phyloP scores from a whole-genome alignment of 1,140 invertebrate species.

The Pseudobourletiella spinata region DNA sequence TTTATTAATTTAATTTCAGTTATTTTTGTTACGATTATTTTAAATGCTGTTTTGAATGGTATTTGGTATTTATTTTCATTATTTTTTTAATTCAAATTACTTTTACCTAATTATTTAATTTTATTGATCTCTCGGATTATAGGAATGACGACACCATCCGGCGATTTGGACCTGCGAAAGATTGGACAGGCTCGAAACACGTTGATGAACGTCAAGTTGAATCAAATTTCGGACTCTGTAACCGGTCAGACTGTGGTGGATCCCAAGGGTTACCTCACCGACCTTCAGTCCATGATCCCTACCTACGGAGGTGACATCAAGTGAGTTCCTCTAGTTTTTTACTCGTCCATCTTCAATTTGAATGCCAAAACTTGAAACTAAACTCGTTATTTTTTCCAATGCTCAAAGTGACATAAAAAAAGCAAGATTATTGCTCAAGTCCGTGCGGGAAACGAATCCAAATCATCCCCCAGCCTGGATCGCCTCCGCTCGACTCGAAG shows the following conservation, averaged over 20 bases:
- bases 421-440: conserved; percentile 89
- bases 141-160: conserved; percentile 62
- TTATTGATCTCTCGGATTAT: no score
- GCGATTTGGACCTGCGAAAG: conserved; percentile 94
- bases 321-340: no score
- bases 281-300: conserved; percentile 97
- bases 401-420: conserved; percentile 91
- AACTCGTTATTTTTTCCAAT: no score
- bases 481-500: conserved; percentile 94
- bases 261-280: conserved; percentile 97
- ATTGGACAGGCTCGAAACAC: conserved; percentile 98
- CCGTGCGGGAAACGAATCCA: conserved; percentile 96
- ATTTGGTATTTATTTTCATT: not conserved
- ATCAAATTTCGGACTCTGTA: conserved; percentile 97
- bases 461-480: conserved; percentile 99
- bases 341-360: no score
- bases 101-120: not conserved
- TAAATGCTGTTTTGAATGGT: not conserved
- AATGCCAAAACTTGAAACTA: no score
- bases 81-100: not conserved
- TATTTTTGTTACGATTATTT: no score
- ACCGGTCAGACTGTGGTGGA: conserved; percentile 98
- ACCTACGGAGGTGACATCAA: conserved; percentile 97
- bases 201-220: conserved; percentile 98
- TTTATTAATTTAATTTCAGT: no score